These are phyloP conservation scores for Julus scandinavius DNA, from an alignment of 2,888 invertebrate species.

Conservation along the genomic window DNA sequence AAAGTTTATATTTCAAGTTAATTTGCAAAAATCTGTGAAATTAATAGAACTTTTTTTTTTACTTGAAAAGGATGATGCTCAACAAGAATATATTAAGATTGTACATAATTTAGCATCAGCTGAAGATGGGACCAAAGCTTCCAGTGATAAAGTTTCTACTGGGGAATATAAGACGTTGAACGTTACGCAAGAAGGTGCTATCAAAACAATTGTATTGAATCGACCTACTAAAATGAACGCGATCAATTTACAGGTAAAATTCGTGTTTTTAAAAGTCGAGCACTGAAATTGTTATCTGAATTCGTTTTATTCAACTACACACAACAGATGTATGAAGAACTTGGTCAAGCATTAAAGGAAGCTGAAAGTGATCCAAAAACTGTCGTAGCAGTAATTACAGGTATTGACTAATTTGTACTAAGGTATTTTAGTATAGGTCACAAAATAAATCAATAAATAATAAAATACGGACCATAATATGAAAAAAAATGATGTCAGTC, in stretches of 20 bases:
- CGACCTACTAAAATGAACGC: slow-evolving; percentile 53
- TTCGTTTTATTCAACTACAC: no score
- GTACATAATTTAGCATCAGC: slow-evolving; percentile 65
- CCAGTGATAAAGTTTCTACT: background rate
- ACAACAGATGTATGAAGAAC: slow-evolving; percentile 74
- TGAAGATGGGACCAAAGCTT: slow-evolving; percentile 58
- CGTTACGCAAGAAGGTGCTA: slow-evolving; percentile 48
- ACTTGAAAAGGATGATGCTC: slow-evolving; percentile 68
- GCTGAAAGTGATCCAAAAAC: slow-evolving; percentile 77
- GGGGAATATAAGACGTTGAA: slow-evolving; percentile 53
- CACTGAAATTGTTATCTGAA: no score
- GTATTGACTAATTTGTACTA: slow-evolving; percentile 60
- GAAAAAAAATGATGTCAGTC: no score
- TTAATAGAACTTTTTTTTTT: background rate
- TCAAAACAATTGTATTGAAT: slow-evolving; percentile 55
- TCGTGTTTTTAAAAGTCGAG: no score
- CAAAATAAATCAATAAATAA: no score
- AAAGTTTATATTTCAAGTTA: no score
- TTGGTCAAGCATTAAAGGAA: slow-evolving; percentile 74
- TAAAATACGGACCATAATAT: no score
- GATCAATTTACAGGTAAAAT: slow-evolving; percentile 44
- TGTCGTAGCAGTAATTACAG: slow-evolving; percentile 78
- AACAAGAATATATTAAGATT: slow-evolving; percentile 67
- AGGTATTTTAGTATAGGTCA: no score
- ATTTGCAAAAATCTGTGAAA: no score